Base-by-base conservation (phyloP, 2,797 vertebrate genomes). In the Enteromius anoplus region DNA sequence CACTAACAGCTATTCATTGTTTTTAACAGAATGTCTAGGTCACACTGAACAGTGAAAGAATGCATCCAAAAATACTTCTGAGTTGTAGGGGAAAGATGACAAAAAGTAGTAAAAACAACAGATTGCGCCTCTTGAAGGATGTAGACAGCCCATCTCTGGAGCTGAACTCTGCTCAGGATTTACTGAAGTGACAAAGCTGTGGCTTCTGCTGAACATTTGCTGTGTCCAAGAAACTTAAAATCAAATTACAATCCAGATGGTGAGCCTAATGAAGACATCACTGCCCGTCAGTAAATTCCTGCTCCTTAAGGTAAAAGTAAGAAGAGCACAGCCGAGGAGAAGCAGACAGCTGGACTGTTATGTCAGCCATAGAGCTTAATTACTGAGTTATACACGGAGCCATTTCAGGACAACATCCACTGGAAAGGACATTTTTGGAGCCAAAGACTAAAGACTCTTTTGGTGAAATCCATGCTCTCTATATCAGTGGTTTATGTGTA, bases 261-360 rank as follows among this genome's bases (percentile, higher is more conserved):
- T 21, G 21, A 71, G 9, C 23, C 21, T 84, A 88, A 87, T 83
- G 64, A 88, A 55, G 73, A 60, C 64, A 71, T 64, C 19, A 45
- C 34, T 26, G 21, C 47, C 78, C 34, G 4, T 73, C 45, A 73
- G 23, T 42, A 26, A 60, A 80, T 29, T 42, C 37, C 55, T 47
- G 23, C 5, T n/a, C 32, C 55, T 72, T 80, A 49, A n/a, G 66
- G 64, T 64, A 42, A 78, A 37, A 42, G 21, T 49, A 12, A 21
- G 26, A 51, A 51, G 1, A 71, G 23, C 17, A 71, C 45, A 80
- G 23, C 15, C 9, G 23, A 58, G 42, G 64, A 26, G 9, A 70
- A 71, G 69, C 11, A 37, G 58, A 73, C 84, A 87, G 86, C 84
- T 87, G 84, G 62, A 32, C 37, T 40, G 45, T 87, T 82, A 55